Base-by-base conservation (phyloP, 2,113 vertebrate species). In the Gadus chalcogrammus region DNA sequence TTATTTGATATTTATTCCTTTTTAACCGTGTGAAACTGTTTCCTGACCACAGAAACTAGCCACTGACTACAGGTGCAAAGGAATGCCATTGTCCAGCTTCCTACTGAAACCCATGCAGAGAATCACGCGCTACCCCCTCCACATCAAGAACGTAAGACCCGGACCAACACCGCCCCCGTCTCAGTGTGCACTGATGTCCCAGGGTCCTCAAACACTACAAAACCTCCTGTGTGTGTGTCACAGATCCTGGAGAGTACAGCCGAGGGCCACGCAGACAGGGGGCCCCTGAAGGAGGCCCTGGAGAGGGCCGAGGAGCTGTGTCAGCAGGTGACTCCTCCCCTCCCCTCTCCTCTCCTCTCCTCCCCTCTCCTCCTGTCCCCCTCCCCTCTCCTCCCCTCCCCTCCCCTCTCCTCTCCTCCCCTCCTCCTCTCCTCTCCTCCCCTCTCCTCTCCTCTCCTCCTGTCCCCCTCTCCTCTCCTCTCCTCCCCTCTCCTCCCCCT, bases 51-150 rank as follows among this genome's bases (percentile, higher is more conserved):
- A 99, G 97, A 98, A 94, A 93, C 91, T 99, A 7, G 97, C 95
- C 2, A 91, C 94, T 63, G 94, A 98, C 86, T 93, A 95, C 59
- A 93, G 95, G 1, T 99, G 97, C 88, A 96, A 98, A 89, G 97
- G 97, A 27, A 99, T 99, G 97, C 97, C 97, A 5, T 91, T 99
- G 65, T 98, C 97, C 87, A 99, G 97, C 84, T 99, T 97, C 88
- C 91, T 98, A 74, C 91, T 98, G 82, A 99, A 99, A 67, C 97
- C 97, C 42, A 99, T 99, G 97, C 97, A 99, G 82, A 94, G 97
- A 84, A 97, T 99, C 85, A 98, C 97, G 0, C 95, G 97, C 68
- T 99, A 99, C 89, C 97, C 97, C 0, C 94, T 99, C 71, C 94
- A 98, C 87, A 97, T 99, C 75, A 95, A 94, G 87, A 97, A 94